These are phyloP conservation scores for Congeria kusceri DNA, from an alignment of 2,888 invertebrate species.

Conservation along the genomic window DNA sequence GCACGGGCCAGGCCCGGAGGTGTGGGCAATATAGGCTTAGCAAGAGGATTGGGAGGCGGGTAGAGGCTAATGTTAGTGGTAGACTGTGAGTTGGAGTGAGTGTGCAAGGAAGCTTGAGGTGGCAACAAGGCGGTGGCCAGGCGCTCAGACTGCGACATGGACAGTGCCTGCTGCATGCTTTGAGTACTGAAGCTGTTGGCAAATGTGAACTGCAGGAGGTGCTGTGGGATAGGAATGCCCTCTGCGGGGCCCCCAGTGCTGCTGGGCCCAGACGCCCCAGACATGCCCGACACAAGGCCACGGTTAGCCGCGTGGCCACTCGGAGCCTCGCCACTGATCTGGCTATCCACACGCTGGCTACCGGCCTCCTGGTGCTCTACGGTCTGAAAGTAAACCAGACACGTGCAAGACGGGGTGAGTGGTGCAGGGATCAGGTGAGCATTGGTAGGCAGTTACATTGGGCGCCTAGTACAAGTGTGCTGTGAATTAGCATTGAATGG, in stretches of 20 bases:
- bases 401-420: slow-evolving; percentile 29
- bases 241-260: no score
- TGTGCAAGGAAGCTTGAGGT: slow-evolving; percentile 36
- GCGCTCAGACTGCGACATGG: slow-evolving; percentile 1
- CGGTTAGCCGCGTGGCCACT: slow-evolving; percentile 33
- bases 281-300: slow-evolving; percentile 36
- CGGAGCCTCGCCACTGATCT: slow-evolving; percentile 37
- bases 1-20: slow-evolving; percentile 56
- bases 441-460: no score
- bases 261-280: slow-evolving; percentile 24
- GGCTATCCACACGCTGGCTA: slow-evolving; percentile 51
- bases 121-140: slow-evolving; percentile 11
- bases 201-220: slow-evolving; percentile 22
- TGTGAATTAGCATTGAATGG: no score
- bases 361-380: slow-evolving; percentile 33
- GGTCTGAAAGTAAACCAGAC: slow-evolving; percentile 62
- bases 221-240: slow-evolving; percentile 7
- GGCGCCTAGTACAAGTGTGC: no score
- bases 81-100: slow-evolving; percentile 47
- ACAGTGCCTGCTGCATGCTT: slow-evolving; percentile 33
- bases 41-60: slow-evolving; percentile 68
- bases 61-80: slow-evolving; percentile 65
- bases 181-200: slow-evolving; percentile 24
- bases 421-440: background rate
- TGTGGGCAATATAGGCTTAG: slow-evolving; percentile 61